A percentile compares a stretch with the other conserved stretches of the same genome.
Evolutionary conservation across 2,113 vertebrate species (phyloP).

Genomic region (Panthera tigris): DNA sequence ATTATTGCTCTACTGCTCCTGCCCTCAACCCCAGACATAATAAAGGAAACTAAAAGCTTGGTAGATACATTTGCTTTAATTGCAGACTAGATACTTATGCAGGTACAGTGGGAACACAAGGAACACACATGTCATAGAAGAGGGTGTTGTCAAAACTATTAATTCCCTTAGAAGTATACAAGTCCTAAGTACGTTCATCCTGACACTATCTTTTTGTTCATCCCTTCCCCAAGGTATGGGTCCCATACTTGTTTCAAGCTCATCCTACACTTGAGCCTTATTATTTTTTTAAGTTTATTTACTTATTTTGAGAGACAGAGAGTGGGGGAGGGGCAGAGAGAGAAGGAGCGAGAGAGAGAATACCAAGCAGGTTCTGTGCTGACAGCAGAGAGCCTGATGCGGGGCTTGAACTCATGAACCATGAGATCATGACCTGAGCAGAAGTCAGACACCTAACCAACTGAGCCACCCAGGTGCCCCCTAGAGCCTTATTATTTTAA

Average conservation of each 20-base stretch:
- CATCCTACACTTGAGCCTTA: not conserved
- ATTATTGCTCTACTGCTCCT: not conserved
- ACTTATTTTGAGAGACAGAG: too few relatives aligned
- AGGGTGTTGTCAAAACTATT: not conserved
- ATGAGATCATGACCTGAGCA: too few relatives aligned
- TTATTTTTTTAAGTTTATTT: not conserved
- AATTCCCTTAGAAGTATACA: not conserved
- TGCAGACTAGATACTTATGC: not conserved
- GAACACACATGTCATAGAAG: not conserved
- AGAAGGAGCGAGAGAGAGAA: too few relatives aligned
- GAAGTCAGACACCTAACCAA: too few relatives aligned
- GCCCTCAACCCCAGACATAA: not conserved
- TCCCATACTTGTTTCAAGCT: not conserved
- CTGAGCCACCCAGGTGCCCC: too few relatives aligned
- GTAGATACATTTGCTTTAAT: not conserved
- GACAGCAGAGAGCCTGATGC: too few relatives aligned
- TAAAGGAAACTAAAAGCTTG: not conserved
- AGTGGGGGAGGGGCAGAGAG: too few relatives aligned
- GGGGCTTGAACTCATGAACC: too few relatives aligned
- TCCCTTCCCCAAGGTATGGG: not conserved
- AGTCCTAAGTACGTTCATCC: not conserved
- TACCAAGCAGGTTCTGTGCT: too few relatives aligned
- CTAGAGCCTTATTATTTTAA: not conserved
- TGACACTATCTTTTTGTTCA: not conserved
- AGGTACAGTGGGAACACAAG: not conserved